Evolutionary conservation across 2,113 vertebrate species (phyloP), one percentile per base, ranked within the genome.

Genomic region (Phycodurus eques): DNA sequence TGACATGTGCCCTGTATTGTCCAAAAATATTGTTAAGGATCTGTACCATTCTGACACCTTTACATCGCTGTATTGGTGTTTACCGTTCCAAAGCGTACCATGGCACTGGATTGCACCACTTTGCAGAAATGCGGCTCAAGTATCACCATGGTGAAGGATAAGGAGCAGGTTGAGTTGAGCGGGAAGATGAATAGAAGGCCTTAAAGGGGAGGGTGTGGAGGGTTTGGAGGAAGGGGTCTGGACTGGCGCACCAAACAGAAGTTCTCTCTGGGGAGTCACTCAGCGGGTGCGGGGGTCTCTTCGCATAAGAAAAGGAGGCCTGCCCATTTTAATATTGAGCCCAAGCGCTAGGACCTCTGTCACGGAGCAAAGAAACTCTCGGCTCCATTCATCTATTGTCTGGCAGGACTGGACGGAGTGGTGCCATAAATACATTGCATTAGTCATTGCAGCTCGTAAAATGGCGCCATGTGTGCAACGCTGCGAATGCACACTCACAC

Each of bases 271-370:
- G 91, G 91, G 90, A 90, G 87, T 88, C 88, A 85, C 83, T 83
- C 39, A 79, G 80, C 49, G 76, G 75, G 81, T 79, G 81, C 83
- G 89, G 88, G 87, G 80, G 81, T 84, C 77, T 71, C 79, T 87
- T 81, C 72, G 82, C 86, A 92, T 89, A 92, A 91, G 89, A 92
- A 93, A 92, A 89, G 90, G 82, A 81, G 90, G 80, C 84, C 87
- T 69, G 81, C 82, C 82, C 78, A 85, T 92, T 91, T 89, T 84
- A 47, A 89, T 91, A 88, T 84, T 82, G 89, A 91, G 85, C 85
- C 65, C 63, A 69, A 87, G 86, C 88, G 89, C 87, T 89, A 91
- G 81, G 88, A 84, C 90, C 75, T 87, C 85, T 87, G 89, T 87
- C 89, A 88, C 82, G 76, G 85, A 84, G 71, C 83, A 84, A 85